Evolutionary conservation across 2,113 vertebrate species (phyloP).

Genomic region (Pseudopodoces humilis): DNA sequence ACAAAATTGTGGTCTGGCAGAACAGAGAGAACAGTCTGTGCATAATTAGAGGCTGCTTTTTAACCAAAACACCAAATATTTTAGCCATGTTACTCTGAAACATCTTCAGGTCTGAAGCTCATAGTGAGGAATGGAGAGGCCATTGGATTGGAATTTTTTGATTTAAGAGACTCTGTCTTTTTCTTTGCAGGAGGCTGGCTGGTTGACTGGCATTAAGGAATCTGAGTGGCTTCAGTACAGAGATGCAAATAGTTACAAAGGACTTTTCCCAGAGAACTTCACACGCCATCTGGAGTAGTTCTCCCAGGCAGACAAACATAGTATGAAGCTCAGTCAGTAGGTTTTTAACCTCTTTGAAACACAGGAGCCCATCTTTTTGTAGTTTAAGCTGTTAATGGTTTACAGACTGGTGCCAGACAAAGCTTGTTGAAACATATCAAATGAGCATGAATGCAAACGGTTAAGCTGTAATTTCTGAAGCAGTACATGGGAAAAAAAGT

Average conservation of each 20-base stretch:
- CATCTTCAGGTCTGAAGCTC: background rate
- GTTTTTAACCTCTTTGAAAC: slow-evolving; percentile 66
- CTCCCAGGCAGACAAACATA: background rate
- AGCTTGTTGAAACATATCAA: slow-evolving; percentile 51
- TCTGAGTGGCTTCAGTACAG: slow-evolving; percentile 86
- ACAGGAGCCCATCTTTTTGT: slow-evolving; percentile 63
- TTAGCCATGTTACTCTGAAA: background rate
- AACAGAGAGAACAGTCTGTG: background rate
- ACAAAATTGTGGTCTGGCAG: background rate
- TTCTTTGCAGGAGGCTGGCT: slow-evolving; percentile 91
- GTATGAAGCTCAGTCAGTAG: slow-evolving; percentile 37
- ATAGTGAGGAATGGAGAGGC: background rate
- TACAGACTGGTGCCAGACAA: slow-evolving; percentile 66
- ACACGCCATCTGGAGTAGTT: slow-evolving; percentile 82
- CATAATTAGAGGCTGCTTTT: background rate
- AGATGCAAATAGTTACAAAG: slow-evolving; percentile 78
- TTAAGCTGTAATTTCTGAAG: slow-evolving; percentile 68
- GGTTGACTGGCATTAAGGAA: slow-evolving; percentile 92
- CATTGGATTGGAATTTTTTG: too few species aligned
- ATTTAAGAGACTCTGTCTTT: background rate
- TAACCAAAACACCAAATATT: background rate
- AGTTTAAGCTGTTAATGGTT: slow-evolving; percentile 51
- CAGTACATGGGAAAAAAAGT: slow-evolving; percentile 27
- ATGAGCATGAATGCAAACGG: slow-evolving; percentile 74
- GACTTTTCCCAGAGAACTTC: slow-evolving; percentile 97